Evolutionary conservation across 1,140 invertebrate genomes (phyloP), one percentile per base, ranked within the genome.

Genomic region (Sycophaga agraensis): DNA sequence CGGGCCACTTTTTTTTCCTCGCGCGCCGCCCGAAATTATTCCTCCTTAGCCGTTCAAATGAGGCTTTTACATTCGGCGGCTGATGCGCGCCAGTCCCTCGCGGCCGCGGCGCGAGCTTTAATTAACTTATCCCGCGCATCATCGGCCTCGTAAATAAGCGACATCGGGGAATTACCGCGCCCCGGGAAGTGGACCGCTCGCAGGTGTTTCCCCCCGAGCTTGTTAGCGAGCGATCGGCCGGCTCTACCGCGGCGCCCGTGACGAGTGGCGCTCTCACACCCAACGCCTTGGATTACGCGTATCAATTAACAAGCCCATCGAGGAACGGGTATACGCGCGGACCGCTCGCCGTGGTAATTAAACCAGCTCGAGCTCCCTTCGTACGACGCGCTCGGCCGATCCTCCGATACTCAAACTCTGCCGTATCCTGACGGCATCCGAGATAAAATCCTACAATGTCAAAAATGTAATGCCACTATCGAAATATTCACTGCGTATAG

Each of bases 71-170:
- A 31, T 31, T 49, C 34, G 14, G 11, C 19, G 2, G 26, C 0
- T 11, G 3, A 7, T 16, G 4, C 22, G 22, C 26, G n/a, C 46
- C 4, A 17, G n/a, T 26, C 43, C 1, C 17, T n/a, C 4, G 21
- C 14, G 4, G 5, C 7, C 3, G 12, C 24, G 3, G 28, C 2
- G 8, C 16, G 17, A 37, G 22, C n/a, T 28, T 54, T 17, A 54
- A 54, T 54, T 54, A 54, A 40, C 37, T 54, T 54, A 54, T 54
- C 50, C 26, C 24, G 9, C n/a, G 37, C 16, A 54, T 54, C 37
- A 43, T 42, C 26, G 26, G 1, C 9, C 2, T 8, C 26, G 21
- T 21, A 31, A 55, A 43, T 43, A 55, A 28, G 31, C 14, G 53
- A 55, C 24, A 43, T 28, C 5, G 9, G 19, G 42, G 19, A 42